Percentiles rank a stretch among this genome's conserved stretches.
phyloP scores from a whole-genome alignment of 2,888 invertebrate genomes.

The Lepidochrysops patricia region DNA sequence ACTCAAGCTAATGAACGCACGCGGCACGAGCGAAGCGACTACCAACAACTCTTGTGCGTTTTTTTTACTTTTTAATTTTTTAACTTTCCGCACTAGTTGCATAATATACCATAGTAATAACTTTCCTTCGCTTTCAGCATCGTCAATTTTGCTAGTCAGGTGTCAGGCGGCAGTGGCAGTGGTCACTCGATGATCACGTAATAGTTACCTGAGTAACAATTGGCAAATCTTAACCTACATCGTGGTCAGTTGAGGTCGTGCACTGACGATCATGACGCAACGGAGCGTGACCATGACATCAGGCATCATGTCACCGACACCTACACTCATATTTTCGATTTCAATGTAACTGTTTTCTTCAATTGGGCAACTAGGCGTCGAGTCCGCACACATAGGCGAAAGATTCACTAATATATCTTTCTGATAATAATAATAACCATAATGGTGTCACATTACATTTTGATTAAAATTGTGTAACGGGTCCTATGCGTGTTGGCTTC shows the following conservation, averaged over 20 bases:
- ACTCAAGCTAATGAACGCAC: no score
- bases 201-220: conserved; percentile 3
- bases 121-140: no score
- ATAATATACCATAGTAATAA: no score
- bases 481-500: no score
- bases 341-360: conserved; percentile 13
- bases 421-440: no score
- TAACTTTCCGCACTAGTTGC: no score
- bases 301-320: conserved; percentile 37
- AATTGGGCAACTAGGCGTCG: neutral
- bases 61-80: no score
- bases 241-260: conserved; percentile 36
- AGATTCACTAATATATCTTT: no score
- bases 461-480: no score
- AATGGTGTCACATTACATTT: no score
- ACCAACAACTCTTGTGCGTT: no score
- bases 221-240: conserved; percentile 20
- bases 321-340: conserved; percentile 26
- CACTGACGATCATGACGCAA: conserved; percentile 46
- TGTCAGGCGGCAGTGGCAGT: neutral
- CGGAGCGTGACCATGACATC: conserved; percentile 62
- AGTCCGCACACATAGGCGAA: neutral
- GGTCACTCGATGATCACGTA: neutral
- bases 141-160: neutral
- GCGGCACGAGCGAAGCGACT: no score